These are phyloP conservation scores for Gymnosoma rotundatum DNA, from an alignment of 2,888 invertebrate genomes.

Conservation along the genomic window DNA sequence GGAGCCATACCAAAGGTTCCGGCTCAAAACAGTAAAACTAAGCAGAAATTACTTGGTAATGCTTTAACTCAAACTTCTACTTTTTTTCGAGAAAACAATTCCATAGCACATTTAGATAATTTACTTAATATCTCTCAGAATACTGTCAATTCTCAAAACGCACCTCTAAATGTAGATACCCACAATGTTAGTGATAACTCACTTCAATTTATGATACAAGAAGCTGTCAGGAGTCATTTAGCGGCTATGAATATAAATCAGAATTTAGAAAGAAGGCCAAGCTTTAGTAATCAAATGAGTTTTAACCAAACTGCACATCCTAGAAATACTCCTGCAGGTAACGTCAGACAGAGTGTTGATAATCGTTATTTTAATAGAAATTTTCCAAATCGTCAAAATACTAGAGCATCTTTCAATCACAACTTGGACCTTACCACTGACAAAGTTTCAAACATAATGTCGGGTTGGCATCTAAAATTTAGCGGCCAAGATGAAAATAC, in stretches of 20 bases:
- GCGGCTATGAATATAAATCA: neutral
- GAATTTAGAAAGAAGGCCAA: neutral
- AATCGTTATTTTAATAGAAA: neutral
- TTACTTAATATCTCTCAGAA: conserved; percentile 5
- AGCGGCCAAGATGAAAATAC: conserved; percentile 9
- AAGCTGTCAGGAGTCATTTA: neutral
- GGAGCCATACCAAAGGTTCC: neutral
- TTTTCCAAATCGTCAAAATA: neutral
- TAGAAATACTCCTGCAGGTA: neutral
- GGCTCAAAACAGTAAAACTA: neutral
- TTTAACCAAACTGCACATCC: neutral
- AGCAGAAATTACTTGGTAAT: neutral
- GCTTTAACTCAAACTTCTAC: neutral
- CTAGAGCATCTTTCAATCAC: neutral
- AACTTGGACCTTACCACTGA: conserved; percentile 7
- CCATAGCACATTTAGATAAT: neutral
- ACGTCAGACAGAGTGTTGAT: neutral
- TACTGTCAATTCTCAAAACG: neutral
- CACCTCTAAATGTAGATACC: neutral
- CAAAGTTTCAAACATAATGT: conserved; percentile 1
- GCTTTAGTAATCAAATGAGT: neutral
- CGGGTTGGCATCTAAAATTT: conserved; percentile 9
- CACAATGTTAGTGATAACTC: conserved; percentile 3
- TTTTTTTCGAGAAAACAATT: no score
- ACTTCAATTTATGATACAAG: neutral